phyloP scores from a whole-genome alignment of 37 sponge, comb jelly and placozoan species.

The Diacarnus erythraeanus region DNA sequence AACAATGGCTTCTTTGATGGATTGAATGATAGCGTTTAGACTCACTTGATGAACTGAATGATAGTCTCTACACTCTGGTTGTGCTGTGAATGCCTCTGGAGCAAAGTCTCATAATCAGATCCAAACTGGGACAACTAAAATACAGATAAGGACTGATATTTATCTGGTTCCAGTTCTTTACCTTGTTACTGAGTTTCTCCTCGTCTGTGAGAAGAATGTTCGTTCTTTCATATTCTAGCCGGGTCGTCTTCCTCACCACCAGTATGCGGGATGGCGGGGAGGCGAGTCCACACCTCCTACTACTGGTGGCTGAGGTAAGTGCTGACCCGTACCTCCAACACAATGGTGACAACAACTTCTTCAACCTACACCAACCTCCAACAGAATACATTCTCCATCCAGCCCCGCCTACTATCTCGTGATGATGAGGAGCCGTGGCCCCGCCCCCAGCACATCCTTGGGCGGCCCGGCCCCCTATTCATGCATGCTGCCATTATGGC shows the following conservation, averaged over 20 bases:
- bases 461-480: too few species aligned
- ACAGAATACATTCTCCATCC: too few species aligned
- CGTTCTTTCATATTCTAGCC: conserved; percentile 49
- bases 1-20: not conserved
- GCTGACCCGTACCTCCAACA: not conserved
- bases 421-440: not conserved
- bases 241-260: conserved; percentile 54
- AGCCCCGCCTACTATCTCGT: too few species aligned
- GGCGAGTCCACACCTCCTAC: not conserved
- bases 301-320: not conserved
- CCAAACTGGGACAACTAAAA: conserved; percentile 40
- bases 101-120: conserved; percentile 55
- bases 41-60: conserved; percentile 28
- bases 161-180: not conserved
- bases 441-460: not conserved
- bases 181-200: conserved; percentile 29
- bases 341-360: not conserved
- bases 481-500: not conserved
- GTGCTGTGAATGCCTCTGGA: conserved; percentile 39
- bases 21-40: not conserved
- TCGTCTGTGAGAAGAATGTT: not conserved
- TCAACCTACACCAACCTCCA: too few species aligned
- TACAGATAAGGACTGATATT: not conserved
- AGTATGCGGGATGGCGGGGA: conserved; percentile 37
- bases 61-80: conserved; percentile 32